Base-by-base conservation (phyloP, 2,888 invertebrate genomes). In the Lithophane ornitopus region DNA sequence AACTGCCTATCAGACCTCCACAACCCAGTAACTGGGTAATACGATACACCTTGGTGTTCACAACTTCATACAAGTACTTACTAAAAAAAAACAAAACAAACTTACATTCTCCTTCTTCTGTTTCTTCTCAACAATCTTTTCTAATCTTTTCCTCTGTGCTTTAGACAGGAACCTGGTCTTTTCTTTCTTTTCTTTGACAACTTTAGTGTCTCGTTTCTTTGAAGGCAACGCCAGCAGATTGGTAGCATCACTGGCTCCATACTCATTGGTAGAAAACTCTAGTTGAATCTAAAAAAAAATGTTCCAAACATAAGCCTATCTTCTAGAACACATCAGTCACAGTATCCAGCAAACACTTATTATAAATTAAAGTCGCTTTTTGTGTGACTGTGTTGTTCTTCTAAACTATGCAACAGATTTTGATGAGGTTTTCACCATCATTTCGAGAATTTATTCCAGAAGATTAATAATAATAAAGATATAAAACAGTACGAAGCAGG, bases 51-150 rank as follows among this genome's bases (percentile, higher is more conserved):
- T n/a, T n/a, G n/a, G n/a, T n/a, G n/a, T n/a, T n/a, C n/a, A n/a
- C n/a, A n/a, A n/a, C n/a, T n/a, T n/a, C n/a, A n/a, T 19, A 59
- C 19, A 28, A 19, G 11, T 19, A n/a, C 2, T n/a, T 11, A 12
- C n/a, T n/a, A 34, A 62, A 62, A n/a, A 41, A n/a, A 26, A 7
- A 46, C 12, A 46, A 44, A 28, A 11, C 2, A 22, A 34, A 54
- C 97, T 97, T 97, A 99, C 99, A 92, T 98, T 98, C 91, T 98
- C 97, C 92, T 99, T 99, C 90, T 99, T 99, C 89, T 98, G 97
- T 91, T 99, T 99, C 85, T 98, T 97, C 67, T 99, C 98, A 0
- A 99, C 97, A 90, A 99, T 97, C 94, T 98, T 98, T 90, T 99
- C 98, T 70, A 99, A 94, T 79, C 97, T 97, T 92, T 99, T 99